Base-by-base conservation (phyloP, 2,888 invertebrate genomes). In the Euplagia quadripunctaria region DNA sequence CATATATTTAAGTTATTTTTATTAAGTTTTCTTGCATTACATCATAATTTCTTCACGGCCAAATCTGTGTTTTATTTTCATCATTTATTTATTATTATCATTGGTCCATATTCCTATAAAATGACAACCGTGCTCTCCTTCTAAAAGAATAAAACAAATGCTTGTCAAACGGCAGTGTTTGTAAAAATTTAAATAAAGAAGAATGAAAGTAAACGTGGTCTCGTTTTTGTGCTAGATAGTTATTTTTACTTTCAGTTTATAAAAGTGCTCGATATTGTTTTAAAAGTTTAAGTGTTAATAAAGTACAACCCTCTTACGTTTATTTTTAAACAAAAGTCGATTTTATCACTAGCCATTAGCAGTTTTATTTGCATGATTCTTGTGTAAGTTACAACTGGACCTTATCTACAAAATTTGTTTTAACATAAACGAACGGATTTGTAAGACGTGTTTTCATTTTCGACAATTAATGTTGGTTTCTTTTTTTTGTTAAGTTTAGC, bases 191-290 rank as follows among this genome's bases (percentile, higher is more conserved):
- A 67, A 64, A 64, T 79, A 79, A 68, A 77, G 73, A 73, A 76
- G 67, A 77, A 82, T 72, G 83, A 82, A 83, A 83, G 83, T 83
- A 79, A 83, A 75, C 76, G 80, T 71, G 72, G 20, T 73, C 75
- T 71, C 70, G 58, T 49, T 71, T 76, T 72, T 64, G 72, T 73
- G 61, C 74, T 75, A 82, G 77, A 74, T 64, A 70, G 63, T 51
- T 80, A 68, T 78, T 77, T 81, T 74, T 70, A 75, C 81, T 81
- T 83, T 82, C 79, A 68, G 73, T 79, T 79, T 70, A 52, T 42
- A 31, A 61, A 70, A 76, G 73, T 72, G 46, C 68, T 72, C 64
- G 61, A 55, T 74, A 68, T 61, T 68, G 52, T 68, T 68, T 52
- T 64, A n/a, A 67, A 69, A 68, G 51, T 16, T 49, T 64, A 73